Evolutionary conservation across 2,888 invertebrate species (phyloP).

Genomic region (Acholoe squamosa): DNA sequence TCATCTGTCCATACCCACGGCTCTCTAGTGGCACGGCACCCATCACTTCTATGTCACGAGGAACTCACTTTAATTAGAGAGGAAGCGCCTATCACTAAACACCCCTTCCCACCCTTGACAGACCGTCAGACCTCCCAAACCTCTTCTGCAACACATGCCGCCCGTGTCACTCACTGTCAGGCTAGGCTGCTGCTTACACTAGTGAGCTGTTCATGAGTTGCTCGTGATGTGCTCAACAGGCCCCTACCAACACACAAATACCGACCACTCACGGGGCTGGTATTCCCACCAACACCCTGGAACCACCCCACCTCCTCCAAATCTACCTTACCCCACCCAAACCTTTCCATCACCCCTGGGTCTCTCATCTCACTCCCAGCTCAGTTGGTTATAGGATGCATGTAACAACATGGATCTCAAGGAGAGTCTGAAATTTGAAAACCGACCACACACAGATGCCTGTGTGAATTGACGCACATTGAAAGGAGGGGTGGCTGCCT

Average conservation of each 20-base stretch:
- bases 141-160: constrained; percentile 40
- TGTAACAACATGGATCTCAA: constrained; percentile 49
- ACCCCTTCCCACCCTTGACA: background rate
- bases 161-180: constrained; percentile 42
- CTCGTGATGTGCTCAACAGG: background rate
- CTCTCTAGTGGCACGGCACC: background rate
- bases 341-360: background rate
- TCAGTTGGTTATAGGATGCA: constrained; percentile 8
- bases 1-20: background rate
- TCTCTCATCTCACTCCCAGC: background rate
- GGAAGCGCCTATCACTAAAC: constrained; percentile 30
- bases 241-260: background rate
- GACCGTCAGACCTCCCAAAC: background rate
- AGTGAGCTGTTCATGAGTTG: constrained; percentile 8
- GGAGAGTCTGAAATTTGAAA: background rate
- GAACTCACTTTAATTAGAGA: constrained; percentile 21
- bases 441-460: constrained; percentile 4
- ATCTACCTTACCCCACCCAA: constrained; percentile 10
- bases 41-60: constrained; percentile 7
- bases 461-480: background rate
- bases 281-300: constrained; percentile 9
- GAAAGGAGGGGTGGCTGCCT: background rate
- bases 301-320: background rate
- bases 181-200: background rate
- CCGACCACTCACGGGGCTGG: constrained; percentile 19